Conservation (phyloP, 2,113 vertebrate genomes). For the Ammospiza nelsoni region DNA sequence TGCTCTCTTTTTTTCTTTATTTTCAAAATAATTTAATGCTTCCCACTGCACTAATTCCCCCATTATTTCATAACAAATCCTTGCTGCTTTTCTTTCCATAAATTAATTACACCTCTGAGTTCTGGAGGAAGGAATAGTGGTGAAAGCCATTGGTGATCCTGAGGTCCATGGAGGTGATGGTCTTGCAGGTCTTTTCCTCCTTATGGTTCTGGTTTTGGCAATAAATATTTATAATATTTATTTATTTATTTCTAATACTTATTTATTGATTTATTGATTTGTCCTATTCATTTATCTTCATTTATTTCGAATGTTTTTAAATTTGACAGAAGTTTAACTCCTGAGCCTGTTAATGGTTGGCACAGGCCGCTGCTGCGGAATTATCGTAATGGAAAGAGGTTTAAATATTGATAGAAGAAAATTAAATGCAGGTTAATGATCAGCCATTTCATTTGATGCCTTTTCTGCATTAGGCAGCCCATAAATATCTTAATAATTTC, state of each 20-base stretch:
- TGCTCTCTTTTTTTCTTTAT: fast-evolving
- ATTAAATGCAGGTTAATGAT: conserved; percentile 9
- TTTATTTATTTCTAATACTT: too few relatives aligned
- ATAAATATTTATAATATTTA: not conserved
- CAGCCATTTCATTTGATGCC: not conserved
- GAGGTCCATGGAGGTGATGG: not conserved
- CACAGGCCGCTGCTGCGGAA: fast-evolving
- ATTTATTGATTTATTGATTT: not conserved
- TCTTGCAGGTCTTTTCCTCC: not conserved
- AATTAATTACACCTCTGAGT: not conserved
- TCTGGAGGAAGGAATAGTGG: not conserved
- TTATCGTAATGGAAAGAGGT: not conserved
- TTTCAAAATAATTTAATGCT: not conserved
- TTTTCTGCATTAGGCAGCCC: not conserved
- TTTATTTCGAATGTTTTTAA: not conserved
- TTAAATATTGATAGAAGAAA: conserved; percentile 43
- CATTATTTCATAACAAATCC: not conserved
- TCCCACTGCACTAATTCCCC: not conserved
- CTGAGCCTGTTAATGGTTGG: not conserved
- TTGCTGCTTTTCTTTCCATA: not conserved
- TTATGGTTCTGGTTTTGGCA: not conserved
- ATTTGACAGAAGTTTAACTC: not conserved
- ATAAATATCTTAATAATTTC: conserved; percentile 43
- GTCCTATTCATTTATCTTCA: too few relatives aligned
- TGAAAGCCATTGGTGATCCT: not conserved